phyloP scores from a whole-genome alignment of 2,888 invertebrate species.

The Hydrotaea diabolus region DNA sequence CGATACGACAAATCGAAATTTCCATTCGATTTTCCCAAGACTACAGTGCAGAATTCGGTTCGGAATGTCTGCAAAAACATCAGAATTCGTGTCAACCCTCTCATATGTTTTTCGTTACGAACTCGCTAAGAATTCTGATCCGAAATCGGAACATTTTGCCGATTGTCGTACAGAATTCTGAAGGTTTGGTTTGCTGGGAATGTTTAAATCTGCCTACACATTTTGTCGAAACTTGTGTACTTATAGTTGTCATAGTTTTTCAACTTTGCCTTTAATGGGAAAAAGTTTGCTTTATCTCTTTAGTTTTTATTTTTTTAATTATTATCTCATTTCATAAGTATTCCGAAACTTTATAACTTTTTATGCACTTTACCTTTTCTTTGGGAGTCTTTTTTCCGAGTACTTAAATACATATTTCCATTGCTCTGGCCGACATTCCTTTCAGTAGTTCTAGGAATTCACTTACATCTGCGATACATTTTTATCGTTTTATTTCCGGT shows the following conservation, averaged over 20 bases:
- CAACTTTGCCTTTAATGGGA: background rate
- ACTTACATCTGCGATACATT: conserved; percentile 1
- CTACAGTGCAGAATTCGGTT: no score
- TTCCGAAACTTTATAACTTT: background rate
- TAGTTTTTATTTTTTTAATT: background rate
- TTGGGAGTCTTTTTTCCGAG: background rate
- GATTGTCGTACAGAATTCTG: no score
- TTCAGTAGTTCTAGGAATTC: background rate
- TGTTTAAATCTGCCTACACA: no score
- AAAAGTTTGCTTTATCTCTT: background rate
- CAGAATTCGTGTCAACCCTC: no score
- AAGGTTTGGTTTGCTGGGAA: no score
- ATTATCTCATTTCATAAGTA: conserved; percentile 1
- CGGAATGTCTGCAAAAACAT: no score
- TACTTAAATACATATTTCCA: background rate
- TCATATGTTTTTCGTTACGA: no score
- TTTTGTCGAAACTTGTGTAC: no score
- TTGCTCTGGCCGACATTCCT: background rate
- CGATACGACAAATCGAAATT: no score
- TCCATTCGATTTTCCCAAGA: no score
- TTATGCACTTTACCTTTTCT: background rate
- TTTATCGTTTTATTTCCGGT: conserved; percentile 9
- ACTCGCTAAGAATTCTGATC: no score
- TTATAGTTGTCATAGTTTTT: background rate
- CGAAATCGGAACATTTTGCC: no score